A percentile compares a stretch with the other conserved stretches of the same genome.
phyloP scores from a whole-genome alignment of 2,888 invertebrate species.

The Melieria picta region DNA sequence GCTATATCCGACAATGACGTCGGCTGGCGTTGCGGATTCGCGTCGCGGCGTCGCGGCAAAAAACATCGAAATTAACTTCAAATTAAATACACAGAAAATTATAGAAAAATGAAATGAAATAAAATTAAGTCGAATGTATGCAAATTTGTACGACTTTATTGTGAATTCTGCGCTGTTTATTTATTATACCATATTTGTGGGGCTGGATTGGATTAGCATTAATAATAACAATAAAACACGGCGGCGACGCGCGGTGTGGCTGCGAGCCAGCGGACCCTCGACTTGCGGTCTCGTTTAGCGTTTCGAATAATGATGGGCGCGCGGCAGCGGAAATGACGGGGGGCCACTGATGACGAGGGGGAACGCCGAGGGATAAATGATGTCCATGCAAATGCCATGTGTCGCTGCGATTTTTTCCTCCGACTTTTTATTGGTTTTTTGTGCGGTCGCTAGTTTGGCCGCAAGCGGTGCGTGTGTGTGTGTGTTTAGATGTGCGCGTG shows the following conservation, averaged over 20 bases:
- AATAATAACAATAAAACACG: constrained; percentile 22
- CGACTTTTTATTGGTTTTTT: background rate
- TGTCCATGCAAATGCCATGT: background rate
- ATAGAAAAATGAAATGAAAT: background rate
- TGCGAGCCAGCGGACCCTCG: no score
- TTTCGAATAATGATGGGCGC: no score
- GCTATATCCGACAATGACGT: no score
- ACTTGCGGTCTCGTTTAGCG: no score
- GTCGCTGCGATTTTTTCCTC: background rate
- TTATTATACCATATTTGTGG: constrained; percentile 1
- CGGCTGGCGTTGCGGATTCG: no score
- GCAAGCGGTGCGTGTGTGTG: background rate
- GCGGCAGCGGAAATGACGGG: no score
- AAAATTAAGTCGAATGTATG: constrained; percentile 15
- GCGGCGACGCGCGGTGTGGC: no score
- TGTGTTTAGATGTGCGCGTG: background rate
- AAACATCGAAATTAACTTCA: no score
- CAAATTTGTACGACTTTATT: constrained; percentile 25
- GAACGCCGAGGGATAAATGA: background rate
- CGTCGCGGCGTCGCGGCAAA: no score
- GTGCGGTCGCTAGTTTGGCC: background rate
- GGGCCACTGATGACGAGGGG: no score
- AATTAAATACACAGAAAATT: background rate
- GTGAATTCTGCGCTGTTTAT: background rate
- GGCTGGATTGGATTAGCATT: constrained; percentile 29